A percentile compares a stretch with the other conserved stretches of the same genome.
Evolutionary conservation across 2,113 vertebrate species (phyloP).

Genomic region (Scalopus aquaticus): DNA sequence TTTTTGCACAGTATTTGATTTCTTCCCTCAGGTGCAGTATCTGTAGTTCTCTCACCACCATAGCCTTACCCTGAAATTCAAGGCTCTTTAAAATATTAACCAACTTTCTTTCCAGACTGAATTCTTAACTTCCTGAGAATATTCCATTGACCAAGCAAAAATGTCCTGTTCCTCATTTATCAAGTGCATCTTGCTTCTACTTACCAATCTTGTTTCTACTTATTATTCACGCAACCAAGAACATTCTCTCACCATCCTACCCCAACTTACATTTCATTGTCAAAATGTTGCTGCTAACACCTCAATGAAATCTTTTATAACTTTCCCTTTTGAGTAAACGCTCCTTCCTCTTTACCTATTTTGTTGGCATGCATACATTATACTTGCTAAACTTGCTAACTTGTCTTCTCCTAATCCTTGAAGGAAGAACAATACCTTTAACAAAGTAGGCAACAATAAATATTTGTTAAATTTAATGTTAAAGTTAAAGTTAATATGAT

Average conservation of each 20-base stretch:
- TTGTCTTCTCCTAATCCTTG: neutral
- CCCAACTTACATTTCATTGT: neutral
- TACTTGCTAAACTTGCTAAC: neutral
- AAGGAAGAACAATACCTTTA: neutral
- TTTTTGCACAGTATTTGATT: no score
- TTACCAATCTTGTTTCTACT: neutral
- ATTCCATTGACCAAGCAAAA: neutral
- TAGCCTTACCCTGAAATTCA: neutral
- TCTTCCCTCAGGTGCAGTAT: no score
- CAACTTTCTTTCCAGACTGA: neutral
- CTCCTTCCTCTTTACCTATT: neutral
- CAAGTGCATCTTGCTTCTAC: neutral
- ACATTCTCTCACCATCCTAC: neutral
- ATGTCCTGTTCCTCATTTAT: neutral
- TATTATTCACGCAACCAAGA: neutral
- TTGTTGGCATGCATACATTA: neutral
- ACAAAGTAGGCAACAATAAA: neutral
- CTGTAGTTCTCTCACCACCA: no score
- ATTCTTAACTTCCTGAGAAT: neutral
- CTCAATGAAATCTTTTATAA: neutral
- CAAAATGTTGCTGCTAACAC: neutral
- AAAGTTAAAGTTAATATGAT: no score
- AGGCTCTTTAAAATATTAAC: neutral
- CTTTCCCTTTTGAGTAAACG: neutral
- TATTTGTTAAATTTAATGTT: slow-evolving; percentile 41